phyloP scores from a whole-genome alignment of 2,113 vertebrate species.

The Scalopus aquaticus region DNA sequence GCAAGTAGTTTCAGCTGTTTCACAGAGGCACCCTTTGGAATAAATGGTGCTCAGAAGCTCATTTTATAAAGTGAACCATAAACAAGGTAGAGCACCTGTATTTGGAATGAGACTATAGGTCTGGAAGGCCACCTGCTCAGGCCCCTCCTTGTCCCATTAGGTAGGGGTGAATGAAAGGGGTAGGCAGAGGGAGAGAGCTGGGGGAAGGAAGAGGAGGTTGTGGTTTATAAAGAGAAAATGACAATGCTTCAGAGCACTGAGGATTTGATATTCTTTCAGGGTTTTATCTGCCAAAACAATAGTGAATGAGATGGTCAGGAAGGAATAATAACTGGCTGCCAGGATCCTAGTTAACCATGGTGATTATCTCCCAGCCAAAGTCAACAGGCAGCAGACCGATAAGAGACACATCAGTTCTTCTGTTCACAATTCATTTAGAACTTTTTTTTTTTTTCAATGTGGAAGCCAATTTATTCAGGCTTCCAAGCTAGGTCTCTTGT shows the following conservation, averaged over 20 bases:
- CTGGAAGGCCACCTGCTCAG: neutral
- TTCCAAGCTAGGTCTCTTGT: constrained; percentile 52
- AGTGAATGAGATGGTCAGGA: constrained; percentile 66
- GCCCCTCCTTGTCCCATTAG: neutral
- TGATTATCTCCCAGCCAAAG: constrained; percentile 83
- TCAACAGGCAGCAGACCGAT: constrained; percentile 76
- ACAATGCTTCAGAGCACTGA: neutral
- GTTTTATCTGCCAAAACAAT: constrained; percentile 56
- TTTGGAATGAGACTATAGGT: neutral
- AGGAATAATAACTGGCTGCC: constrained; percentile 74
- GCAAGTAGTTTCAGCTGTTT: neutral
- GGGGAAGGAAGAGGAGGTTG: neutral
- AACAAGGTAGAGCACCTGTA: neutral
- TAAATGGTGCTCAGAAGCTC: neutral
- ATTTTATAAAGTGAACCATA: neutral
- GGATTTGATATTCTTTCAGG: neutral
- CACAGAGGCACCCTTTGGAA: neutral
- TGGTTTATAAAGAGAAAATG: constrained; percentile 36
- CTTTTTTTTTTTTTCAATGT: neutral
- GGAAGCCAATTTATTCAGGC: constrained; percentile 68
- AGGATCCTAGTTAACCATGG: constrained; percentile 80
- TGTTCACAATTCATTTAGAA: constrained; percentile 54
- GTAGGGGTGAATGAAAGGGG: neutral
- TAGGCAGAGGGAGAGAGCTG: neutral
- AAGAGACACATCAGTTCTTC: constrained; percentile 74